A percentile compares a stretch with the other conserved stretches of the same genome.
phyloP scores from a whole-genome alignment of 1,140 invertebrate genomes.

The Sarcophaga bullata region DNA sequence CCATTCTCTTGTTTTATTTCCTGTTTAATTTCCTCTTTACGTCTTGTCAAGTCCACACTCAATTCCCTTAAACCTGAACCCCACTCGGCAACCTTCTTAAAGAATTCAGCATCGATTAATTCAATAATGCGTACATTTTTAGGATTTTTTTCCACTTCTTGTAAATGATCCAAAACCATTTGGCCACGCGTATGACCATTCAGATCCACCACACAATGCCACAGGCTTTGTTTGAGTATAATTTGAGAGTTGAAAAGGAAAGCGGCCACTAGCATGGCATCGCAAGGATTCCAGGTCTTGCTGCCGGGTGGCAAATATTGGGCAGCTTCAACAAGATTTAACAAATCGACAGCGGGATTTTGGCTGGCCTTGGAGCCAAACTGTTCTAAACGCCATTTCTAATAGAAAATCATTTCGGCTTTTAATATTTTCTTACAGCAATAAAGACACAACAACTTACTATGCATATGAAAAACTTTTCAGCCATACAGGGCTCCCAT shows the following conservation, averaged over 20 bases:
- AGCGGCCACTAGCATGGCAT: conserved; percentile 69
- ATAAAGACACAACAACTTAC: conserved; percentile 59
- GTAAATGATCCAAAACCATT: conserved; percentile 71
- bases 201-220: conserved; percentile 71
- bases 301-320: conserved; percentile 56
- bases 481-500: conserved; percentile 72
- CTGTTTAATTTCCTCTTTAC: not conserved
- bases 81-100: conserved; percentile 63
- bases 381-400: conserved; percentile 70
- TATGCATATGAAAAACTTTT: conserved; percentile 64
- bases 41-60: not conserved
- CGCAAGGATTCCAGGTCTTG: conserved; percentile 68
- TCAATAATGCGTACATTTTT: conserved; percentile 70
- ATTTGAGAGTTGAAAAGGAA: conserved; percentile 66
- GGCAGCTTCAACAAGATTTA: conserved; percentile 69
- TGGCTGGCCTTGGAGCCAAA: conserved; percentile 48
- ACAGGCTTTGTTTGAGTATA: conserved; percentile 56
- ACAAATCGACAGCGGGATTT: conserved; percentile 66
- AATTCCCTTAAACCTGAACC: conserved; percentile 47
- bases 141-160: conserved; percentile 61
- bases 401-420: not conserved
- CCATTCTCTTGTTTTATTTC: conserved; percentile 27
- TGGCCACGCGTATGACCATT: conserved; percentile 71
- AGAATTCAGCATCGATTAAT: conserved; percentile 67
- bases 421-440: not conserved